Percentiles rank a stretch among this genome's conserved stretches.
Conservation (phyloP, 2,797 vertebrate genomes). For the Phrynocephalus forsythii region DNA sequence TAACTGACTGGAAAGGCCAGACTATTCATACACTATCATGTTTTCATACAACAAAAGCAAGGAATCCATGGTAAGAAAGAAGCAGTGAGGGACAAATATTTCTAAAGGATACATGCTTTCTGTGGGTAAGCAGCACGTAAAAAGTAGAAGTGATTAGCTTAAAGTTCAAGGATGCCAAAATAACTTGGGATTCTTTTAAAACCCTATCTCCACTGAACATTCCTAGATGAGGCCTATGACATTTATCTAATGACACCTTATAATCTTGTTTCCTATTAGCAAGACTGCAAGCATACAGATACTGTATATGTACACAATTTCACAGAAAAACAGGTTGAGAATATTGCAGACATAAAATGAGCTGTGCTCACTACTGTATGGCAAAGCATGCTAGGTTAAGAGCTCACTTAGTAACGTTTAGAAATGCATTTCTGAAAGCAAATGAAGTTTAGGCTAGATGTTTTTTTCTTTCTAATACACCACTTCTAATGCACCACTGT, state of each 20-base stretch:
- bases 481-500: not conserved
- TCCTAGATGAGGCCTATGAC: not conserved
- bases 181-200: constrained; percentile 39
- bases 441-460: not conserved
- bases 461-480: too few relatives aligned
- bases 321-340: not conserved
- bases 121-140: constrained; percentile 60
- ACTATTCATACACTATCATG: constrained; percentile 53
- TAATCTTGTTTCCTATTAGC: not conserved
- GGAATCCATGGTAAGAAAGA: constrained; percentile 56
- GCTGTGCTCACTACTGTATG: not conserved
- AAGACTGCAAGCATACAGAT: not conserved
- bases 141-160: not conserved
- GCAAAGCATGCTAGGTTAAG: not conserved
- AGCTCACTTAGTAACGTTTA: not conserved
- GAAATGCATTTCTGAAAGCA: not conserved
- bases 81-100: constrained; percentile 59
- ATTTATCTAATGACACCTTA: not conserved
- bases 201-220: not conserved
- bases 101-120: constrained; percentile 61
- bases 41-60: constrained; percentile 57
- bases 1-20: constrained; percentile 51
- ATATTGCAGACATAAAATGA: not conserved
- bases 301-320: not conserved
- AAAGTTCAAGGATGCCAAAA: constrained; percentile 66